phyloP scores from a whole-genome alignment of 2,888 invertebrate species.

The Cylloceria caligata region DNA sequence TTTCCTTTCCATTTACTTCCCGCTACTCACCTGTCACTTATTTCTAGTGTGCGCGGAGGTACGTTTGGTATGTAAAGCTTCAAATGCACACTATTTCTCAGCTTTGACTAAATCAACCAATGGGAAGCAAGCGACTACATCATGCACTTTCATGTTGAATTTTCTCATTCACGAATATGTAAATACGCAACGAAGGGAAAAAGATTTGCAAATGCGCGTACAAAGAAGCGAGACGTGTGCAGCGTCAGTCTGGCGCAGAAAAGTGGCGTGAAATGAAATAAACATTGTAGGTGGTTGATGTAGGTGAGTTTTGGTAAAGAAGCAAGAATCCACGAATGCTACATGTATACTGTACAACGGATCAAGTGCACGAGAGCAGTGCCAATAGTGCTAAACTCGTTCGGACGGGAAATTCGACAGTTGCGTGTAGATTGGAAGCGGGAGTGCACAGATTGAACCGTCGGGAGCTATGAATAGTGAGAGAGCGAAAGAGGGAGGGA shows the following conservation, averaged over 20 bases:
- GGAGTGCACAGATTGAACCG: background rate
- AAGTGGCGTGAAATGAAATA: slow-evolving; percentile 62
- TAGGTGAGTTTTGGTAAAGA: slow-evolving; percentile 25
- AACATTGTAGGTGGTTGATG: slow-evolving; percentile 59
- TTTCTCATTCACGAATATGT: slow-evolving; percentile 37
- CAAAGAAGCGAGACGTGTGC: background rate
- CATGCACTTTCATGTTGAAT: slow-evolving; percentile 47
- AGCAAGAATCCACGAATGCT: slow-evolving; percentile 1
- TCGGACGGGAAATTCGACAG: slow-evolving; percentile 22
- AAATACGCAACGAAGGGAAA: slow-evolving; percentile 51
- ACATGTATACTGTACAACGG: background rate
- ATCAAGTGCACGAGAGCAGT: background rate
- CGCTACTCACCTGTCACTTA: too few species aligned
- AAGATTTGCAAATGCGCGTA: slow-evolving; percentile 46
- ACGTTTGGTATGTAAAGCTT: background rate
- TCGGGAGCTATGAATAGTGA: background rate
- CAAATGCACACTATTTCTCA: background rate
- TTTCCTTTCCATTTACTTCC: too few species aligned
- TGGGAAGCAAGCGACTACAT: slow-evolving; percentile 1
- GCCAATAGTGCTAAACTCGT: background rate
- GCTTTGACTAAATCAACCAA: background rate
- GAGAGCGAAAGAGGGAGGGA: background rate
- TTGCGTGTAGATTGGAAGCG: slow-evolving; percentile 28
- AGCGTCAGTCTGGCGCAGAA: slow-evolving; percentile 4
- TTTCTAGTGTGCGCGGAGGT: too few species aligned